Percentiles rank a stretch among this genome's conserved stretches.
These are phyloP conservation scores for Pachliopta kotzebuea DNA, from an alignment of 2,888 invertebrate genomes.

Conservation along the genomic window DNA sequence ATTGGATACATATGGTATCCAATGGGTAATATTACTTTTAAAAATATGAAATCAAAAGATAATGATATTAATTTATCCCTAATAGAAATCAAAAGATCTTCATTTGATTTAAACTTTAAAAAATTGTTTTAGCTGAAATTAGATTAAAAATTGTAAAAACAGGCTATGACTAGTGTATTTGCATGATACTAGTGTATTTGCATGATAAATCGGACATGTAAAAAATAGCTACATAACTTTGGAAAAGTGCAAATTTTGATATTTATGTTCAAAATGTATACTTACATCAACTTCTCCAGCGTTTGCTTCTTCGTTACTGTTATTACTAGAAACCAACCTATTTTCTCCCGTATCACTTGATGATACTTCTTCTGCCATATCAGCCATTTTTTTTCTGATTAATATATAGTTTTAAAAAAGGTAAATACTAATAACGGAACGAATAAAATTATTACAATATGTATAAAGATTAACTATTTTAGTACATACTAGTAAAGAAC, in stretches of 20 bases:
- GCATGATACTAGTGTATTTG: background rate
- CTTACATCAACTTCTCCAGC: constrained; percentile 61
- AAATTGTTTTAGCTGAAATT: no score
- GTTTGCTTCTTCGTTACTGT: constrained; percentile 40
- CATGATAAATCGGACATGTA: background rate
- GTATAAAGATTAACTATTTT: background rate
- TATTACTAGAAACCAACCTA: constrained; percentile 46
- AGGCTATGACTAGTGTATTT: background rate
- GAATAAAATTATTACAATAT: background rate
- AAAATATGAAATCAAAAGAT: no score
- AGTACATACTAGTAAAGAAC: background rate
- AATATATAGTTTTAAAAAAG: background rate
- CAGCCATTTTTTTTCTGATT: constrained; percentile 37
- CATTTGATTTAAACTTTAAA: no score
- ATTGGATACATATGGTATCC: no score
- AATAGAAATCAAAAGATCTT: no score
- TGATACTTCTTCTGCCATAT: constrained; percentile 41
- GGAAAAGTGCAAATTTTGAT: background rate
- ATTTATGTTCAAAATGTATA: constrained; percentile 25
- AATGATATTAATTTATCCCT: no score
- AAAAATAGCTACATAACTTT: background rate
- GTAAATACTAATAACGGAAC: background rate
- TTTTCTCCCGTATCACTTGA: constrained; percentile 44
- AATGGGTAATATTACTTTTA: no score
- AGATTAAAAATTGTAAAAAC: background rate